Evolutionary conservation across 2,888 invertebrate genomes (phyloP).

Genomic region (Plagodis pulveraria): DNA sequence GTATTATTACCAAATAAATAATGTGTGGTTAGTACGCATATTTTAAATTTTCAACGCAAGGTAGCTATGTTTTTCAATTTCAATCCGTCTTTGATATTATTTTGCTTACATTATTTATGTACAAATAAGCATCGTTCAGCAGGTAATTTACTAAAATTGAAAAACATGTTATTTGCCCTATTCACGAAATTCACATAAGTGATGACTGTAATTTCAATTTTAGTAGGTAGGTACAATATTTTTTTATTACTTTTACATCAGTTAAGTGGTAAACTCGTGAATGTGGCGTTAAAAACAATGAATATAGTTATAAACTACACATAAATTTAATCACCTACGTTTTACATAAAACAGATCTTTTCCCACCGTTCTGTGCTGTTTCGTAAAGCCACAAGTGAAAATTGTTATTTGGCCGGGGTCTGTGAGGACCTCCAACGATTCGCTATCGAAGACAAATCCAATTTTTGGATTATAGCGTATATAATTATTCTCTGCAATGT

Average conservation of each 20-base stretch:
- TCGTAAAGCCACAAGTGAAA: slow-evolving; percentile 63
- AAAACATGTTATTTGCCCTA: slow-evolving; percentile 54
- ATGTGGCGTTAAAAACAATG: slow-evolving; percentile 51
- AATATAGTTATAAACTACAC: slow-evolving; percentile 53
- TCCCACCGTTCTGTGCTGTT: slow-evolving; percentile 48
- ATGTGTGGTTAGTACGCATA: slow-evolving; percentile 66
- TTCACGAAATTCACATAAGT: slow-evolving; percentile 49
- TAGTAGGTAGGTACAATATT: too few species aligned
- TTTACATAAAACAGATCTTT: slow-evolving; percentile 59
- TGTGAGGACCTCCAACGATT: slow-evolving; percentile 54
- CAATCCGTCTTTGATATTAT: slow-evolving; percentile 2
- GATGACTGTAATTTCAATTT: slow-evolving; percentile 1
- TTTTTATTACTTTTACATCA: too few species aligned
- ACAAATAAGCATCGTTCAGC: not conserved
- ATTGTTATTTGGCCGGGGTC: slow-evolving; percentile 45
- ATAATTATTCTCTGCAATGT: slow-evolving; percentile 62
- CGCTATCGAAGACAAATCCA: slow-evolving; percentile 68
- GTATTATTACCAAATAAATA: slow-evolving; percentile 74
- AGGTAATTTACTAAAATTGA: slow-evolving; percentile 52
- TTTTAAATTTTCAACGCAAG: slow-evolving; percentile 37
- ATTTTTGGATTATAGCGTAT: slow-evolving; percentile 72
- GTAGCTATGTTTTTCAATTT: slow-evolving; percentile 64
- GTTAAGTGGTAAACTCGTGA: slow-evolving; percentile 42
- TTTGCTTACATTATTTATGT: not conserved
- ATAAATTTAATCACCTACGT: slow-evolving; percentile 74